These are phyloP conservation scores for Strongylocentrotus purpuratus DNA, from an alignment of 35 echinoderm and acorn worm genomes.

Conservation along the genomic window DNA sequence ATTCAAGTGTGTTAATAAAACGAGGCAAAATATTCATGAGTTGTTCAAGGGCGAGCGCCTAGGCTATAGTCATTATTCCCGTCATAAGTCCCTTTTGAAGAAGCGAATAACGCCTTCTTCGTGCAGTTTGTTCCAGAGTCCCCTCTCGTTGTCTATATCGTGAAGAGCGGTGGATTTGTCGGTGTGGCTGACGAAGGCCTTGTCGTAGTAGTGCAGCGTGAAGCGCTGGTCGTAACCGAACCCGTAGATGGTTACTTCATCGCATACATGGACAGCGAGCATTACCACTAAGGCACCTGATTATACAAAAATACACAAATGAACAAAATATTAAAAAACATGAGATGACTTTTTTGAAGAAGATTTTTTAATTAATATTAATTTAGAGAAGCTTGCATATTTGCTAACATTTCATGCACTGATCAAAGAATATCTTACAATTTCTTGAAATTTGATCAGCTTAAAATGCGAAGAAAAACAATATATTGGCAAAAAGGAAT, in stretches of 20 bases:
- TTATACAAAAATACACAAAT: not conserved
- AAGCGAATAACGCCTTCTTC: conserved; percentile 89
- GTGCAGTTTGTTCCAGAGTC: conserved; percentile 86
- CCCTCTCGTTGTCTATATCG: conserved; percentile 93
- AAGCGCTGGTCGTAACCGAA: conserved; percentile 96
- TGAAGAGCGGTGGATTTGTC: conserved; percentile 82
- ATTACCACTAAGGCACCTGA: conserved; percentile 90
- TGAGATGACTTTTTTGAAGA: too few relatives aligned
- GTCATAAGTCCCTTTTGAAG: conserved; percentile 89
- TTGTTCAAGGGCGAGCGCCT: too few relatives aligned
- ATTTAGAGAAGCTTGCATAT: too few relatives aligned
- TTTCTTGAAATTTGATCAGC: too few relatives aligned
- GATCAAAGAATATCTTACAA: too few relatives aligned
- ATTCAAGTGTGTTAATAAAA: not conserved
- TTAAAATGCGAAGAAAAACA: too few relatives aligned
- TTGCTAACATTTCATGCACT: too few relatives aligned
- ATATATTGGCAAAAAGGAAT: too few relatives aligned
- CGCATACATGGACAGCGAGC: conserved; percentile 87
- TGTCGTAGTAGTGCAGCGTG: conserved; percentile 96
- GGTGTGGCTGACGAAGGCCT: conserved; percentile 73
- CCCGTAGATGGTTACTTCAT: conserved; percentile 95
- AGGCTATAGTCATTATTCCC: not conserved
- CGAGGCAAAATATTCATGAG: too few relatives aligned
- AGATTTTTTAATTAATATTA: too few relatives aligned
- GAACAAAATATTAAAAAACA: too few relatives aligned